These are phyloP conservation scores for Paracentrotus lividus DNA, from an alignment of 53 echinoderm and acorn worm genomes.

Conservation along the genomic window DNA sequence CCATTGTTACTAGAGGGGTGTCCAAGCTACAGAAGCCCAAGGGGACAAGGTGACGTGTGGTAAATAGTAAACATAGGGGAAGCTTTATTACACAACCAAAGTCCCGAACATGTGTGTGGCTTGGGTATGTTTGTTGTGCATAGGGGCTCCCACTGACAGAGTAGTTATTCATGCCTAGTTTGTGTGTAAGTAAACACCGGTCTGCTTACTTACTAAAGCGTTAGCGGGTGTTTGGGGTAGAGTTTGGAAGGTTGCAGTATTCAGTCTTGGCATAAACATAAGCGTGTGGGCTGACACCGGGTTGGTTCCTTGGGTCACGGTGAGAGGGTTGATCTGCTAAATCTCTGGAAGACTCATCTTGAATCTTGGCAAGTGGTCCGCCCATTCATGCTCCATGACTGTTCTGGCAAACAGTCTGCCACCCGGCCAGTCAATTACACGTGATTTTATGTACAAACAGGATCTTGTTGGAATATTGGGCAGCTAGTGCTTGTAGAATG, in stretches of 20 bases:
- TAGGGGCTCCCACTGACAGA: background rate
- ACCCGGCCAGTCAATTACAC: conserved; percentile 1
- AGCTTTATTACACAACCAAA: background rate
- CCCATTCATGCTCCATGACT: background rate
- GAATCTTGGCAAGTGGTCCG: background rate
- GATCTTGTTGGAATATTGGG: background rate
- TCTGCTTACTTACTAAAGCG: background rate
- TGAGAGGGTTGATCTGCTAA: background rate
- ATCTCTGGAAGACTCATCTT: background rate
- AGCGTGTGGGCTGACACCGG: background rate
- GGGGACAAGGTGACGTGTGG: background rate
- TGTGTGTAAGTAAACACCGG: background rate
- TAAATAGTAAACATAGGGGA: conserved; percentile 18
- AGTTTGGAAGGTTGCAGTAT: background rate
- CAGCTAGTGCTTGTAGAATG: background rate
- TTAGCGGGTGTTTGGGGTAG: background rate
- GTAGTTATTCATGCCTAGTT: conserved; percentile 44
- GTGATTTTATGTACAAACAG: background rate
- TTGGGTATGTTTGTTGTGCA: background rate
- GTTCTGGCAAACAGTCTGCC: background rate
- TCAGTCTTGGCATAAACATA: background rate
- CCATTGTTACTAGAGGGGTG: conserved; percentile 28
- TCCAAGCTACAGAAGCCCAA: background rate
- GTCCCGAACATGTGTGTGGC: background rate
- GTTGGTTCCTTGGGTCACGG: background rate